Base-by-base conservation (phyloP, 2,888 invertebrate species). In the Atethmia centrago region DNA sequence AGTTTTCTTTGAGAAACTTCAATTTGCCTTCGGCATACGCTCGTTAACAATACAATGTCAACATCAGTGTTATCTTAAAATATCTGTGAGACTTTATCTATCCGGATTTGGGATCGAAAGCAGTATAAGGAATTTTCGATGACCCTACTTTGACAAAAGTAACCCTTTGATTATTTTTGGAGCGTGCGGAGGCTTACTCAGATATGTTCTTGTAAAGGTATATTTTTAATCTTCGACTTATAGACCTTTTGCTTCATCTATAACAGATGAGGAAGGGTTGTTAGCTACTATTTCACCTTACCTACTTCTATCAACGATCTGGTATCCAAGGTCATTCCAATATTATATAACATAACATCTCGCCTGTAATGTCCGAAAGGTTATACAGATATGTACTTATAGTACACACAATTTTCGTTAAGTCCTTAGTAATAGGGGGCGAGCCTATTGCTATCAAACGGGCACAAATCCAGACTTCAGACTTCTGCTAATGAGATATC, bases 21-120 rank as follows among this genome's bases (percentile, higher is more conserved):
- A 76, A 83, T 83, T 83, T 85, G 87, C 85, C 87, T 78, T 65
- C 61, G 77, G 77, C 77, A 71, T 66, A 72, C 61, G 55, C 66
- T 83, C 76, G 87, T 85, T 85, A 80, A 70, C 66, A 75, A 80
- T 83, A 83, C 80, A 83, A 80, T 83, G 74, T 80, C 77, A 84
- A 77, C 73, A 70, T 53, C 71, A 61, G 66, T 68, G 61, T 79
- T 76, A 74, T 75, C 64, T 74, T 69, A 66, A 78, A 82, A 77
- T 71, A 74, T 83, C 56, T 71, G 66, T 66, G 66, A 64, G 51
- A 62, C 49, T 85, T 67, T 79, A 74, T 85, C 66, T 53, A 75
- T 73, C 61, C 64, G 80, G 74, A 69, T 83, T 85, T 70, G 62
- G 59, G 71, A 69, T 28, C 40, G 19, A 58, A 71, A 74, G 64